Conservation (phyloP, 2,888 invertebrate genomes). For the Drosophila kuntzei region DNA sequence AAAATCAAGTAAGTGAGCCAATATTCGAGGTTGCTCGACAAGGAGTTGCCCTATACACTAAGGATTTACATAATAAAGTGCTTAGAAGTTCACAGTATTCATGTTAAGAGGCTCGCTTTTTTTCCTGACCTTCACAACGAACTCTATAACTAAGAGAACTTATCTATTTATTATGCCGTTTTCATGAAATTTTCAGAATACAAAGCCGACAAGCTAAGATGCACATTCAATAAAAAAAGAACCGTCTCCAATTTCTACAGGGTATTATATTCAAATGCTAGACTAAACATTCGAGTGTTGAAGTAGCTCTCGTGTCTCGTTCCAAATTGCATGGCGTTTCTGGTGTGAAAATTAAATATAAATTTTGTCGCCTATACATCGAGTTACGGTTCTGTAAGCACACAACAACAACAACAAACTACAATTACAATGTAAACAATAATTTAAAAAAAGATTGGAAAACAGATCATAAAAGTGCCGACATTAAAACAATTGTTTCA, state of each 20-base stretch:
- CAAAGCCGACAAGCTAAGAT: background rate
- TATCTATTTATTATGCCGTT: background rate
- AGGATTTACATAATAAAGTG: no score
- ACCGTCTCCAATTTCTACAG: background rate
- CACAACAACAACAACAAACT: constrained; percentile 10
- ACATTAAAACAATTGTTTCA: constrained; percentile 22
- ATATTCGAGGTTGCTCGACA: background rate
- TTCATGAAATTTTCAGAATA: background rate
- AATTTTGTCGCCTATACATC: constrained; percentile 46
- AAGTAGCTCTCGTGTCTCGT: constrained; percentile 13
- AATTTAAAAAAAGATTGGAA: constrained; percentile 3
- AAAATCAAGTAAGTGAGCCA: background rate
- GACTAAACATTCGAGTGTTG: constrained; percentile 16
- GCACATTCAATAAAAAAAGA: background rate
- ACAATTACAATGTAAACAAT: constrained; percentile 26
- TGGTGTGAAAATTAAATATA: constrained; percentile 59
- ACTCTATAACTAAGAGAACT: background rate
- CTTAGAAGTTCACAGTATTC: no score
- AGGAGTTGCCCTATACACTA: background rate
- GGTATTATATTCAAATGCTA: background rate
- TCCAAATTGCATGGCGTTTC: constrained; percentile 17
- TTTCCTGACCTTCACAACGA: background rate
- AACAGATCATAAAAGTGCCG: constrained; percentile 16
- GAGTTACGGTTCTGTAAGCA: constrained; percentile 24
- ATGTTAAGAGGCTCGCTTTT: background rate